These are phyloP conservation scores for Ciconia maguari DNA, from an alignment of 2,113 vertebrate species.

Conservation along the genomic window DNA sequence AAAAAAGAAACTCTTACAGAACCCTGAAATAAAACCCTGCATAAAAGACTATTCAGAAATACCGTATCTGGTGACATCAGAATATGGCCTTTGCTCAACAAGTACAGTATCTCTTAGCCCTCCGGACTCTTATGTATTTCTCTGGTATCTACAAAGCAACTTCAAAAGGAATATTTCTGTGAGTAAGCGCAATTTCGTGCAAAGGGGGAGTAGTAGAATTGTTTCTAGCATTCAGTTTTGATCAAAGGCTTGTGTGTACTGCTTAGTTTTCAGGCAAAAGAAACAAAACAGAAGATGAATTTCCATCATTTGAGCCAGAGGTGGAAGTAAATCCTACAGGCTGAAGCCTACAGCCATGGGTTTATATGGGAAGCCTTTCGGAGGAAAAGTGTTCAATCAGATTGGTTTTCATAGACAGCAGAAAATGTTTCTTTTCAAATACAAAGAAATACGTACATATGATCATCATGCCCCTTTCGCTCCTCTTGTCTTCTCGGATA, in stretches of 20 bases:
- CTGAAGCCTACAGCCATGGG: background rate
- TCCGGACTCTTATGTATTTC: background rate
- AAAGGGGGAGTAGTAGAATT: background rate
- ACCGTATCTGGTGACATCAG: constrained; percentile 22
- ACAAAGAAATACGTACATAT: background rate
- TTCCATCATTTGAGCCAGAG: constrained; percentile 27
- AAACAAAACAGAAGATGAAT: constrained; percentile 36
- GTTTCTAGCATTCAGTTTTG: constrained; percentile 38
- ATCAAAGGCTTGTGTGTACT: constrained; percentile 35
- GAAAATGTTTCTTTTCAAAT: background rate
- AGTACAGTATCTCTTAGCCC: constrained; percentile 8
- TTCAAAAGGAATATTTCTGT: constrained; percentile 36
- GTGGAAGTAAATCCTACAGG: background rate
- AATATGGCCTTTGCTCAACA: background rate
- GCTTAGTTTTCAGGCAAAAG: constrained; percentile 34
- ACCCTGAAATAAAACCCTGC: background rate
- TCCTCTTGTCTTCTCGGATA: background rate
- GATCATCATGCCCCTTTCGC: background rate
- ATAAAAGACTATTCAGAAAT: constrained; percentile 50
- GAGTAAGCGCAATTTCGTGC: constrained; percentile 32
- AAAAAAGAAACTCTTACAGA: background rate
- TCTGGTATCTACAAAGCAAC: constrained; percentile 15
- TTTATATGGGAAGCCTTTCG: background rate
- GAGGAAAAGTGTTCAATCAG: background rate
- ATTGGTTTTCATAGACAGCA: background rate